Evolutionary conservation across 2,797 vertebrate genomes (phyloP).

Genomic region (Potorous gilbertii): DNA sequence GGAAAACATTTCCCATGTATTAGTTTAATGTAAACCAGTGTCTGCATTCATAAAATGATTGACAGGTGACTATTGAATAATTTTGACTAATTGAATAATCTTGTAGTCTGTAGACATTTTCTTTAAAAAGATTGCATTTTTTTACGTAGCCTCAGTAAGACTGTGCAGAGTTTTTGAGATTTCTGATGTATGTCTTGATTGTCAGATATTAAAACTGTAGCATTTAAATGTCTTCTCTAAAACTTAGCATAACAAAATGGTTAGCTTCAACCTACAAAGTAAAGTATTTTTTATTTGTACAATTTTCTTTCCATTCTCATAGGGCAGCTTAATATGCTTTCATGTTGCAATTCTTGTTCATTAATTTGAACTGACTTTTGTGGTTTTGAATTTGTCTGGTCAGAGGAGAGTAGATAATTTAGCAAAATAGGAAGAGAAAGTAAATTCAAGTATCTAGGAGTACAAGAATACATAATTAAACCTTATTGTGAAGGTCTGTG

Average conservation of each 20-base stretch:
- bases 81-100: neutral
- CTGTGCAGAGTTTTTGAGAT: constrained; percentile 53
- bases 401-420: constrained; percentile 31
- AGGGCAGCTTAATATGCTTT: constrained; percentile 33
- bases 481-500: constrained; percentile 27
- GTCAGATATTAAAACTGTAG: constrained; percentile 53
- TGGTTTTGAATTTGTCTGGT: constrained; percentile 45
- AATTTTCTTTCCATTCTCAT: constrained; percentile 28
- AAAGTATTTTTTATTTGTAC: constrained; percentile 44
- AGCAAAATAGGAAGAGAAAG: constrained; percentile 39
- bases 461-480: constrained; percentile 45
- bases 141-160: neutral
- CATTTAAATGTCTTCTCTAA: constrained; percentile 42
- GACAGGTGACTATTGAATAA: neutral
- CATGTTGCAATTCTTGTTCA: neutral
- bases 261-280: constrained; percentile 51
- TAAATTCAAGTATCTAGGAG: constrained; percentile 37
- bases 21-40: neutral
- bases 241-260: constrained; percentile 18
- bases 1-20: neutral
- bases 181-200: constrained; percentile 43
- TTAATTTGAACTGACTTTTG: neutral
- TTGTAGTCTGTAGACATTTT: constrained; percentile 31
- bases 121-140: constrained; percentile 51
- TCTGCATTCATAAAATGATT: neutral